Evolutionary conservation across 1,140 invertebrate species (phyloP), one percentile per base, ranked within the genome.

Genomic region (Apis dorsata): DNA sequence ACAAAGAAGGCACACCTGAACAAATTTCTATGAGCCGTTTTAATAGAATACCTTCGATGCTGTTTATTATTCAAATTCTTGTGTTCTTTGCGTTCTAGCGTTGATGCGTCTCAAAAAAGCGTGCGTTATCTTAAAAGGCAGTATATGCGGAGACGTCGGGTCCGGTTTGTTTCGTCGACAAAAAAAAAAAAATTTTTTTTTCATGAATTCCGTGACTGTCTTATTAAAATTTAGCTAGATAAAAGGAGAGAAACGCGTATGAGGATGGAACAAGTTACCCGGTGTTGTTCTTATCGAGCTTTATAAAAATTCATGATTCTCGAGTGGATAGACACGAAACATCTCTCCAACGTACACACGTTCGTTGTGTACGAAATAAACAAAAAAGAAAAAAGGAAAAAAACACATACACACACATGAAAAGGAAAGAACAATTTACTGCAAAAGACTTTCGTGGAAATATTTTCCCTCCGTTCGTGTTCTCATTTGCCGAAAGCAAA

Each of bases 291-390:
- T 81, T 81, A 81, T 75, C 71, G 53, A 17, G 51, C 34, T 74
- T 74, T 75, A 66, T 74, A 81, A 81, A 81, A 81, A 81, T 81
- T 81, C 79, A 81, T 75, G 79, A 81, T 66, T n/a, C 79, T 15
- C 71, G 51, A 51, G 62, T 66, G 44, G 62, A 66, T 66, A 75
- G 79, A 66, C 62, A 34, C 57, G 77, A n/a, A 63, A 19, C 34
- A 24, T 57, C 19, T 68, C 63, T 28, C 44, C 11, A 17, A n/a
- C 66, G 13, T 71, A 57, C 8, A 19, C 28, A 72, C 55, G 62
- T 51, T 71, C 68, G 12, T n/a, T 24, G 44, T 17, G 17, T 12
- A 59, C 1, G 8, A 44, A 13, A 62, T 60, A 55, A 79, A 55
- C 17, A 34, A 59, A 34, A 57, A n/a, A 60, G 13, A 15, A 12